A percentile compares a stretch with the other conserved stretches of the same genome.
These are phyloP conservation scores for Ailurus styani DNA, from an alignment of 2,113 vertebrate species.

Conservation along the genomic window DNA sequence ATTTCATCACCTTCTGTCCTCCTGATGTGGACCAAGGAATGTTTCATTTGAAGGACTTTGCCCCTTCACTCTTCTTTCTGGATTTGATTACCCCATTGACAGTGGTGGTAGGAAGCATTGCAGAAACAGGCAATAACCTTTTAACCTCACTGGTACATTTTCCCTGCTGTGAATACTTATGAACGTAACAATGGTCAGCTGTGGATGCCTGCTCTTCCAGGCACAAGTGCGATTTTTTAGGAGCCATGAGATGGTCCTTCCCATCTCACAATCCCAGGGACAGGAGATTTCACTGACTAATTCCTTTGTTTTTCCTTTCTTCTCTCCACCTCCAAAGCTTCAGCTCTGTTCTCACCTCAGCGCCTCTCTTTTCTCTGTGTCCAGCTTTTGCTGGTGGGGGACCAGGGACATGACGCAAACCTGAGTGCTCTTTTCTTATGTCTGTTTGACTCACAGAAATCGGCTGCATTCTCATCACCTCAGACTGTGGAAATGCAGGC, in stretches of 20 bases:
- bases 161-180: background rate
- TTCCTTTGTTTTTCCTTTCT: background rate
- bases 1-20: conserved; percentile 8
- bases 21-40: background rate
- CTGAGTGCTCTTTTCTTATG: background rate
- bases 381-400: background rate
- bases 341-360: background rate
- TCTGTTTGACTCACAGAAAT: background rate
- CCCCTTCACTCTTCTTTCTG: background rate
- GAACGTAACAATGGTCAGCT: background rate
- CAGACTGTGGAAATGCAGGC: background rate
- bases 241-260: background rate
- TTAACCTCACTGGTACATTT: background rate
- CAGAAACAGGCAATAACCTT: background rate
- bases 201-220: background rate
- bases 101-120: background rate
- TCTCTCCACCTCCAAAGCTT: background rate
- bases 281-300: background rate
- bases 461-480: background rate
- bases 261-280: background rate
- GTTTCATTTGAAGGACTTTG: background rate
- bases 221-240: background rate
- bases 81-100: background rate
- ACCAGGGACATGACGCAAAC: background rate
- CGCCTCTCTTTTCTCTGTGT: background rate